Base-by-base conservation (phyloP, 2,797 vertebrate genomes). In the Schizothorax lantsangensis region DNA sequence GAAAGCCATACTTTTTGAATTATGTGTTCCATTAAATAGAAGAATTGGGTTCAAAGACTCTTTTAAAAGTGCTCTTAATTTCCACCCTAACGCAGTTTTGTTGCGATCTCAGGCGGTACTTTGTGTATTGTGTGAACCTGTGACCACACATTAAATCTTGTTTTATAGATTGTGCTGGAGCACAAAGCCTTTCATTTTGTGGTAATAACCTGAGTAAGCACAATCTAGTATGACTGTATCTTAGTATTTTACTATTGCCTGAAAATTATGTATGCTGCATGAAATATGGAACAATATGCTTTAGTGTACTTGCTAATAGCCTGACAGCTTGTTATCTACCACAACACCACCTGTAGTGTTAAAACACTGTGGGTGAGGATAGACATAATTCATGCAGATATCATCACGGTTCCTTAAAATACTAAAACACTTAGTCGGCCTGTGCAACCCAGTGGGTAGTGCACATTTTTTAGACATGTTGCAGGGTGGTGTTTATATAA, bases 1-100 rank as follows among this genome's bases (percentile, higher is more conserved):
- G 62, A 87, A 83, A 87, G 33, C 77, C 43, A 75, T 78, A 73
- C 64, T 77, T 86, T 54, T 79, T 83, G 85, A 90, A 84, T 77
- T 57, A 89, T 88, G 43, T 88, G 79, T 84, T 85, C 79, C 38
- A 38, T 88, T 87, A 87, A 86, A 87, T 78, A 86, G 64, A 84
- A 12, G 62, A 87, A 87, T 84, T 47, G 62, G 30, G 79, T 78
- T 69, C 81, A 75, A 71, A 78, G n/a, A 88, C 77, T 62, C 69
- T 81, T 87, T 86, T 81, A 85, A 88, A 82, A 85, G 81, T 74
- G 21, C 72, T 69, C 66, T 75, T 84, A 85, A 86, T 86, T 87
- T 75, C 74, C 69, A 75, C 74, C 72, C 77, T 88, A 62, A 85
- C 75, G 45, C 54, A 66, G 79, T 64, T 78, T 45, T 66, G 47